These are phyloP conservation scores for Trachemys scripta DNA, from an alignment of 2,113 vertebrate genomes.

Conservation along the genomic window DNA sequence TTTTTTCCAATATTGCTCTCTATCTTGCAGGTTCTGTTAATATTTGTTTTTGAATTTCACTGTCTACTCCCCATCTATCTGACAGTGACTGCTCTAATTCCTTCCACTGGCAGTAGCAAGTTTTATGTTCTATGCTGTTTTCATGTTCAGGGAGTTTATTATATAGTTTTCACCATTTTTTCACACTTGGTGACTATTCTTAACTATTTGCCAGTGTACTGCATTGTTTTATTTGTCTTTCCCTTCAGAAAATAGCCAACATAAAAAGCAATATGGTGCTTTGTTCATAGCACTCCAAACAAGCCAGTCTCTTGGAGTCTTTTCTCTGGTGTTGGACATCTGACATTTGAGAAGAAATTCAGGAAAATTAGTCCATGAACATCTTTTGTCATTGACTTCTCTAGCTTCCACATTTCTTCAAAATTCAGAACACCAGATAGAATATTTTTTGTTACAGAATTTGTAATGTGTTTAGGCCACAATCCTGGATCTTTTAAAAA, in stretches of 20 bases:
- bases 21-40: neutral
- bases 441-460: constrained; percentile 58
- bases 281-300: neutral
- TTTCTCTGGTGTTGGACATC: neutral
- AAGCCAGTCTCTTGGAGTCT: neutral
- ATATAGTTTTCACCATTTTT: neutral
- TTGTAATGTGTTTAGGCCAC: constrained; percentile 54
- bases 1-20: neutral
- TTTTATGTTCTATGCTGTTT: neutral
- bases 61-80: neutral
- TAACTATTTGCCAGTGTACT: neutral
- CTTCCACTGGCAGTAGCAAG: neutral
- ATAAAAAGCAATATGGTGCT: neutral
- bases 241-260: neutral
- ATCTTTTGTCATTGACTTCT: neutral
- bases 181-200: neutral
- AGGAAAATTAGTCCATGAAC: neutral
- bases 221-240: neutral
- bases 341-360: neutral
- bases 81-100: neutral
- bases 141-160: neutral
- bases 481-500: constrained; percentile 54
- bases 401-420: neutral
- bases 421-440: neutral
- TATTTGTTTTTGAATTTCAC: neutral